These are phyloP conservation scores for Plebejus melissa DNA, from an alignment of 2,888 invertebrate genomes.

Conservation along the genomic window DNA sequence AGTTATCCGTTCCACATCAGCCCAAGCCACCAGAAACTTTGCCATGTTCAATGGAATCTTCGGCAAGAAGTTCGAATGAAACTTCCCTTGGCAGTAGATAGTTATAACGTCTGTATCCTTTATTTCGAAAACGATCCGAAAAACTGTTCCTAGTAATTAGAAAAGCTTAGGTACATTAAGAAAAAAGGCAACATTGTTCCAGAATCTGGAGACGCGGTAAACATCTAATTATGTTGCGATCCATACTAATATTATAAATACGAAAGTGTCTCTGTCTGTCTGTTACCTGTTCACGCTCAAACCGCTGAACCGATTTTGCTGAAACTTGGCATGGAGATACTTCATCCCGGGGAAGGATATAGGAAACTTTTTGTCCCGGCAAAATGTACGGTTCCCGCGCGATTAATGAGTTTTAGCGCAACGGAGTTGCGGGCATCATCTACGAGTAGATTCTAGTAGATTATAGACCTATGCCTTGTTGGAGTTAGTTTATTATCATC, in stretches of 20 bases:
- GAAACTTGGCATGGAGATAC: too few species aligned
- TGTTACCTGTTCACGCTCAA: too few species aligned
- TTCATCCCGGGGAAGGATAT: too few species aligned
- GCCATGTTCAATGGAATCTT: slow-evolving; percentile 70
- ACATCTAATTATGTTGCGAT: neutral
- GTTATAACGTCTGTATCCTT: slow-evolving; percentile 74
- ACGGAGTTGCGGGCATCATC: too few species aligned
- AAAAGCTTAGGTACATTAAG: neutral
- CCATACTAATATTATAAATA: too few species aligned
- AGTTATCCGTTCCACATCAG: slow-evolving; percentile 63
- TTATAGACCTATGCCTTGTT: too few species aligned
- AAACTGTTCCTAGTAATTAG: slow-evolving; percentile 56
- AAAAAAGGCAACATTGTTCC: neutral
- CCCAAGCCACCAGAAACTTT: slow-evolving; percentile 67
- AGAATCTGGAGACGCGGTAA: neutral
- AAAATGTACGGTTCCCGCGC: too few species aligned
- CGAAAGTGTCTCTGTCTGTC: too few species aligned
- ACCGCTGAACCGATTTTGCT: too few species aligned
- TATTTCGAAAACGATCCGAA: slow-evolving; percentile 69
- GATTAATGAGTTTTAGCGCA: too few species aligned
- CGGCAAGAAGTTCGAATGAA: slow-evolving; percentile 71
- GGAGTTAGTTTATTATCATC: neutral
- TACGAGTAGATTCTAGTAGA: too few species aligned
- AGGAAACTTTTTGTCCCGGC: too few species aligned
- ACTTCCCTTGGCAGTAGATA: slow-evolving; percentile 73